Percentiles rank a stretch among this genome's conserved stretches.
Conservation (phyloP, 2,113 vertebrate species). For the Megatriorchis doriae region DNA sequence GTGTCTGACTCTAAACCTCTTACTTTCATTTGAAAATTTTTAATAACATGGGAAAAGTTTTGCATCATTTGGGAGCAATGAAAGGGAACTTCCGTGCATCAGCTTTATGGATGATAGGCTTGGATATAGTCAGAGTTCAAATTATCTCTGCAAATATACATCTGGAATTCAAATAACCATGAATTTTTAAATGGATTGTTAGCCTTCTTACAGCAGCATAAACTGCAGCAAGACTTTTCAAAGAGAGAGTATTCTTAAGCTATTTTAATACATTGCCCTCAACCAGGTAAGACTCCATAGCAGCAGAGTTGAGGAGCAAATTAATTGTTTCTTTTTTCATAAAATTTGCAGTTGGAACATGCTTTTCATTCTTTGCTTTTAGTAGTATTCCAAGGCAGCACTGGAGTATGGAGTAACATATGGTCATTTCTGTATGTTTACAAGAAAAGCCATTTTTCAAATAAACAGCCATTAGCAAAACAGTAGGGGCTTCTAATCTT, state of each 20-base stretch:
- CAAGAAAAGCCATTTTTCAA: conserved; percentile 42
- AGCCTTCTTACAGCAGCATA: neutral
- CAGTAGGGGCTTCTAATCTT: conserved; percentile 57
- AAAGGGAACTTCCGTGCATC: neutral
- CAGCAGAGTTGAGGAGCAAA: neutral
- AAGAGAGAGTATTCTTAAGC: neutral
- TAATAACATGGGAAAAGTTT: neutral
- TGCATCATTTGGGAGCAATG: neutral
- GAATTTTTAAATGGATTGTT: neutral
- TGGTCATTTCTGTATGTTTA: conserved; percentile 47
- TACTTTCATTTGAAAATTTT: neutral
- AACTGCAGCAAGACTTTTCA: neutral
- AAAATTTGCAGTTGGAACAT: neutral
- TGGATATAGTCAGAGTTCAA: neutral
- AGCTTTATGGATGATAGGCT: neutral
- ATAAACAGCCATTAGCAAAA: conserved; percentile 58
- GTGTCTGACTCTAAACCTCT: neutral
- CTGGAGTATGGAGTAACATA: conserved; percentile 1
- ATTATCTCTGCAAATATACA: neutral
- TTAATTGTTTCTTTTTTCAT: neutral
- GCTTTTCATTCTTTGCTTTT: neutral
- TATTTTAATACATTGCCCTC: neutral
- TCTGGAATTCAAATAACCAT: neutral
- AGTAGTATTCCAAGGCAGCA: neutral
- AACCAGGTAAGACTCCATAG: neutral